Evolutionary conservation across 2,113 vertebrate species (phyloP).

Genomic region (Cichladusa arquata): DNA sequence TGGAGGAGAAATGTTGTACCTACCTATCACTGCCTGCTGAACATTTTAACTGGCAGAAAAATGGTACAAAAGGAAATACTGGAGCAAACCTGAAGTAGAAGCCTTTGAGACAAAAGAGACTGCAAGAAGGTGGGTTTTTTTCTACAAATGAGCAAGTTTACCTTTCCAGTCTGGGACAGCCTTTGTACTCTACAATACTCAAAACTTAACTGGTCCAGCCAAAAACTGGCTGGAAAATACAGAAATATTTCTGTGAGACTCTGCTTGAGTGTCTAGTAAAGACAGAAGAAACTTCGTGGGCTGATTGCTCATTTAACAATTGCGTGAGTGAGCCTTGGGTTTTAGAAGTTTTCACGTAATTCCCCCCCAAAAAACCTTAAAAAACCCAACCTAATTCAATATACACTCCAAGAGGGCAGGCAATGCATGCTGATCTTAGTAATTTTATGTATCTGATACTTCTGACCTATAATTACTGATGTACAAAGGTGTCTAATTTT

Average conservation of each 20-base stretch:
- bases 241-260: background rate
- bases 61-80: background rate
- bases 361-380: background rate
- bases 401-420: background rate
- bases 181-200: background rate
- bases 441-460: background rate
- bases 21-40: background rate
- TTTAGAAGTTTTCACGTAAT: background rate
- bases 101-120: background rate
- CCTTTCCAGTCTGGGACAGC: background rate
- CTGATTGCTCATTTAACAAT: background rate
- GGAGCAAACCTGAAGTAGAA: background rate
- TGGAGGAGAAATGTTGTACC: background rate
- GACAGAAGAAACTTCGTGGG: background rate
- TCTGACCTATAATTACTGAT: background rate
- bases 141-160: background rate
- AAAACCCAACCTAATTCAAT: fast-evolving
- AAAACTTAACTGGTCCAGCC: background rate
- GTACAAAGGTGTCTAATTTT: background rate
- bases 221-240: background rate
- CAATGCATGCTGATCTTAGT: background rate
- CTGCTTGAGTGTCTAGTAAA: background rate
- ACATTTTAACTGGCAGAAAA: background rate
- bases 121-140: background rate
- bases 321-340: background rate